Percentiles rank a stretch among this genome's conserved stretches.
Evolutionary conservation across 2,888 invertebrate genomes (phyloP).

Genomic region (Dasysyrphus albostriatus): DNA sequence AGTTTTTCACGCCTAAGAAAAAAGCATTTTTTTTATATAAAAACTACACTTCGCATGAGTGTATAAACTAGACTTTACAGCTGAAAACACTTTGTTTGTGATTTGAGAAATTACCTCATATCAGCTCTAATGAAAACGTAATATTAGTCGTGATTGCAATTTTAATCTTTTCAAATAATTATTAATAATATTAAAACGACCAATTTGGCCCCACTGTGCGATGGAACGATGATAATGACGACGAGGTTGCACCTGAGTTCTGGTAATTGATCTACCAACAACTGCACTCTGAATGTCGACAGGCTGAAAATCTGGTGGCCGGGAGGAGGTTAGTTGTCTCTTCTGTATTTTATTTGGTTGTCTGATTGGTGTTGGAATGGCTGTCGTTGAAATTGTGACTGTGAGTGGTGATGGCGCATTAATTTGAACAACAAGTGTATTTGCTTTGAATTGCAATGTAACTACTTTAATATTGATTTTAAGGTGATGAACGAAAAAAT

Average conservation of each 20-base stretch:
- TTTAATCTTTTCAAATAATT: too few relatives aligned
- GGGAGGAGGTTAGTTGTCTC: constrained; percentile 7
- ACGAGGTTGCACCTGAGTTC: constrained; percentile 73
- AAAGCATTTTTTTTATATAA: too few relatives aligned
- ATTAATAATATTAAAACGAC: not conserved
- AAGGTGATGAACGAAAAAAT: too few relatives aligned
- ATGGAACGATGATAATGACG: constrained; percentile 40
- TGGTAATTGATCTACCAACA: constrained; percentile 69
- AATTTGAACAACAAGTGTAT: constrained; percentile 22
- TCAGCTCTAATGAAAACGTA: too few relatives aligned
- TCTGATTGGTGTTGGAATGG: constrained; percentile 35
- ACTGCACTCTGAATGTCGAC: constrained; percentile 45
- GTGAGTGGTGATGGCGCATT: not conserved
- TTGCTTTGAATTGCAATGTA: not conserved
- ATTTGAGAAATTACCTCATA: too few relatives aligned
- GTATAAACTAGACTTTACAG: too few relatives aligned
- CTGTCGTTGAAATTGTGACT: not conserved
- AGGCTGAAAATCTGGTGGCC: not conserved
- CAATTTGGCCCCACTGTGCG: not conserved
- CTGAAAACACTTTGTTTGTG: too few relatives aligned
- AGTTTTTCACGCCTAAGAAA: too few relatives aligned
- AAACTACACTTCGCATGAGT: too few relatives aligned
- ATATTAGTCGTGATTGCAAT: too few relatives aligned
- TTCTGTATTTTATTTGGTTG: constrained; percentile 50
- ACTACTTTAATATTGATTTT: not conserved